phyloP scores from a whole-genome alignment of 2,113 vertebrate genomes.

The Strigops habroptila region DNA sequence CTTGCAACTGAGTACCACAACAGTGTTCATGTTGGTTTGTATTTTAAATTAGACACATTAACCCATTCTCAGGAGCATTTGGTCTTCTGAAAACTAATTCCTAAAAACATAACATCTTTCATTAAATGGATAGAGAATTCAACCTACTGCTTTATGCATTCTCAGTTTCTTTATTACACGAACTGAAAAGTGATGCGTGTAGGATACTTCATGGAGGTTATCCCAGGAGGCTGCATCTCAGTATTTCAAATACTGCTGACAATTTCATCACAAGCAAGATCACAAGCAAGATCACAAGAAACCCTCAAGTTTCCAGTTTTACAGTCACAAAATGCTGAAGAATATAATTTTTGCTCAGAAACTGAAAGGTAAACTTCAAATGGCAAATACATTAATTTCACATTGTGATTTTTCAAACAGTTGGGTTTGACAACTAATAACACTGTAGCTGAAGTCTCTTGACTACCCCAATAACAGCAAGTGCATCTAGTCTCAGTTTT shows the following conservation, averaged over 20 bases:
- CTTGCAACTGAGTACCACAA: accelerated
- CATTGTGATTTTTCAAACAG: not conserved
- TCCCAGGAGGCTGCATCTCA: not conserved
- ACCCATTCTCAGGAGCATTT: not conserved
- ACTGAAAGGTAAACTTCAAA: not conserved
- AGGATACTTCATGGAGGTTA: not conserved
- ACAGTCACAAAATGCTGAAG: not conserved
- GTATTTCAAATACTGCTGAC: not conserved
- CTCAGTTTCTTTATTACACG: not conserved
- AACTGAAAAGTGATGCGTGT: not conserved
- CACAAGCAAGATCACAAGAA: not conserved
- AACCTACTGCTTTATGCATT: not conserved
- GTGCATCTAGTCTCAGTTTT: not conserved
- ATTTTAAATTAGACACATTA: not conserved
- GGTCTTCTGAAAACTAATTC: not conserved
- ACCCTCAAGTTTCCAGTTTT: not conserved
- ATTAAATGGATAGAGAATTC: not conserved
- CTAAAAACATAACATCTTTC: not conserved
- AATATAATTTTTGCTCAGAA: not conserved
- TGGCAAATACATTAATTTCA: not conserved
- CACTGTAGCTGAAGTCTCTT: not conserved
- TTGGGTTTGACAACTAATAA: not conserved
- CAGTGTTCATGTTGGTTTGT: too few relatives aligned
- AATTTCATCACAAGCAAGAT: not conserved
- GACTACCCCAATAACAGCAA: not conserved